A percentile compares a stretch with the other conserved stretches of the same genome.
Conservation (phyloP, 2,888 invertebrate genomes). For the Ophion ellenae region DNA sequence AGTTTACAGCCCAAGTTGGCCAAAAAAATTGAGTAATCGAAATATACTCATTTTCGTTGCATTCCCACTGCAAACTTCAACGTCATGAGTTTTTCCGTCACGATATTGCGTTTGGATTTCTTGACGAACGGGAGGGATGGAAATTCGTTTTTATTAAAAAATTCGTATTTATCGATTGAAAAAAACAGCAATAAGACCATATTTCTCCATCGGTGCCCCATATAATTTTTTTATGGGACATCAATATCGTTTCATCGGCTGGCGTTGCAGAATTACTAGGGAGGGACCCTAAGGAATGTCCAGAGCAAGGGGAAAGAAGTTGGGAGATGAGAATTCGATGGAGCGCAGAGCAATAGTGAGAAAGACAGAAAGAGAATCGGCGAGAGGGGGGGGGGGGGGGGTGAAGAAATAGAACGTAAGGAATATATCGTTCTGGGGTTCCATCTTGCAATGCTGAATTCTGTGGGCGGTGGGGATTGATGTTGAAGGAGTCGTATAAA, state of each 20-base stretch:
- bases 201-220: neutral
- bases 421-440: slow-evolving; percentile 29
- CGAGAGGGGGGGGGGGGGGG: slow-evolving; percentile 5
- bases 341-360: slow-evolving; percentile 38
- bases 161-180: neutral
- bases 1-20: too few relatives aligned
- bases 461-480: slow-evolving; percentile 51
- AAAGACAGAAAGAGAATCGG: slow-evolving; percentile 18
- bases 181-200: neutral
- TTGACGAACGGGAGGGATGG: neutral
- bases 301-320: slow-evolving; percentile 21
- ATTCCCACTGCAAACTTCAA: too few relatives aligned
- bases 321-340: slow-evolving; percentile 54
- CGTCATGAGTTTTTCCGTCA: neutral
- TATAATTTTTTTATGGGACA: slow-evolving; percentile 17
- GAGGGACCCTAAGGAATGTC: neutral
- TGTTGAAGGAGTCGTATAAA: slow-evolving; percentile 55
- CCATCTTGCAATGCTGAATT: slow-evolving; percentile 53
- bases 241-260: slow-evolving; percentile 47
- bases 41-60: neutral
- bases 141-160: neutral
- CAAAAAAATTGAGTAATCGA: neutral
- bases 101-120: neutral
- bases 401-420: slow-evolving; percentile 3
- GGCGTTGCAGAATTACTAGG: slow-evolving; percentile 43